Evolutionary conservation across 2,113 vertebrate genomes (phyloP).

Genomic region (Numida meleagris): DNA sequence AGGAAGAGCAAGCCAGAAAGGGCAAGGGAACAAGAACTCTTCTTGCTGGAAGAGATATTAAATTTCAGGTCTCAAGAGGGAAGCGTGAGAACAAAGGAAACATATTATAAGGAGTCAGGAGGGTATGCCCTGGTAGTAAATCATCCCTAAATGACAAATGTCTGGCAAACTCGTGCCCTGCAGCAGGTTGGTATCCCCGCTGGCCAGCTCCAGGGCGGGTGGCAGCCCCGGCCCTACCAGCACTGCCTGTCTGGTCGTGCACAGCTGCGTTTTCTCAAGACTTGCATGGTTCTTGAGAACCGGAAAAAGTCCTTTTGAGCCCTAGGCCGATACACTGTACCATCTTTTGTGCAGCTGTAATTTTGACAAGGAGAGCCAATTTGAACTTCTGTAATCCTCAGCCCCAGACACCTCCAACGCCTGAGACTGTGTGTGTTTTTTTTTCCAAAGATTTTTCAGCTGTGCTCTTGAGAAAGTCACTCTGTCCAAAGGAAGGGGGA

Average conservation of each 20-base stretch:
- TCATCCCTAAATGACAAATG: not conserved
- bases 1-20: not conserved
- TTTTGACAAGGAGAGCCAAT: constrained; percentile 74
- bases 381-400: constrained; percentile 81
- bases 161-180: not conserved
- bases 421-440: constrained; percentile 68
- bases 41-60: constrained; percentile 72
- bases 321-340: constrained; percentile 73
- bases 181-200: constrained; percentile 36
- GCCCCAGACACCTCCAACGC: constrained; percentile 79
- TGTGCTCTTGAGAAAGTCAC: constrained; percentile 76
- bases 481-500: constrained; percentile 57
- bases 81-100: constrained; percentile 60
- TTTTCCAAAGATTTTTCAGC: constrained; percentile 77
- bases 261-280: constrained; percentile 77
- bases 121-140: constrained; percentile 34
- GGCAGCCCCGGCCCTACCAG: not conserved
- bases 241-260: constrained; percentile 31
- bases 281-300: constrained; percentile 73
- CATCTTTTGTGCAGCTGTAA: constrained; percentile 83
- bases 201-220: not conserved
- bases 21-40: constrained; percentile 40
- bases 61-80: constrained; percentile 65
- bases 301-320: constrained; percentile 76
- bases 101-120: not conserved